Evolutionary conservation across 2,888 invertebrate genomes (phyloP).

Genomic region (Papilio gigon): DNA sequence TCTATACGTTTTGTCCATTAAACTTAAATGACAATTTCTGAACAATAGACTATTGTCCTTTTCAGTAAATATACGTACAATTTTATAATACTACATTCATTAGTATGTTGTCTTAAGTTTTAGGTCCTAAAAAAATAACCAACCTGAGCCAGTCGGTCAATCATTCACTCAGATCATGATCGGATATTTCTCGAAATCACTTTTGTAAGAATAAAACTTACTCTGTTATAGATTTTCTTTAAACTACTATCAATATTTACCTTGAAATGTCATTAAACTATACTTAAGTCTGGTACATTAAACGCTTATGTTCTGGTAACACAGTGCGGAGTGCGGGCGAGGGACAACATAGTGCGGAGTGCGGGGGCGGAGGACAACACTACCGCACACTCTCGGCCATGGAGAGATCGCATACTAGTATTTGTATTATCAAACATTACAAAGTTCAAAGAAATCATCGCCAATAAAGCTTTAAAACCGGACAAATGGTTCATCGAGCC

Average conservation of each 20-base stretch:
- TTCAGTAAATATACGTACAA: not conserved
- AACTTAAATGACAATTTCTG: constrained; percentile 19
- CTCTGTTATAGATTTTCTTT: not conserved
- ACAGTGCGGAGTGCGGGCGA: no score
- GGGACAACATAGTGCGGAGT: no score
- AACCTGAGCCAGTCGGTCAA: not conserved
- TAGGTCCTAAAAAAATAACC: not conserved
- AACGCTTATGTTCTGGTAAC: not conserved
- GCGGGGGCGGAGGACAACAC: no score
- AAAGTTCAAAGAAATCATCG: no score
- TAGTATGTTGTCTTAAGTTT: not conserved
- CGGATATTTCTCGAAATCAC: not conserved
- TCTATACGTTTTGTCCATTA: constrained; percentile 21
- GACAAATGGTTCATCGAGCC: no score
- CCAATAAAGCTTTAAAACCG: no score
- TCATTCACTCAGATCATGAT: not conserved
- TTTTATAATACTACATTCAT: not conserved
- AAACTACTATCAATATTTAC: not conserved
- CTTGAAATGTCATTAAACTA: not conserved
- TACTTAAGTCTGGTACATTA: not conserved
- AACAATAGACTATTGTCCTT: constrained; percentile 24
- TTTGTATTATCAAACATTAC: no score
- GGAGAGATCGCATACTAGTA: no score
- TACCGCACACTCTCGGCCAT: no score
- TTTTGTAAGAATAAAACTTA: not conserved